These are phyloP conservation scores for Microtus agrestis DNA, from an alignment of 2,797 vertebrate genomes.

Conservation along the genomic window DNA sequence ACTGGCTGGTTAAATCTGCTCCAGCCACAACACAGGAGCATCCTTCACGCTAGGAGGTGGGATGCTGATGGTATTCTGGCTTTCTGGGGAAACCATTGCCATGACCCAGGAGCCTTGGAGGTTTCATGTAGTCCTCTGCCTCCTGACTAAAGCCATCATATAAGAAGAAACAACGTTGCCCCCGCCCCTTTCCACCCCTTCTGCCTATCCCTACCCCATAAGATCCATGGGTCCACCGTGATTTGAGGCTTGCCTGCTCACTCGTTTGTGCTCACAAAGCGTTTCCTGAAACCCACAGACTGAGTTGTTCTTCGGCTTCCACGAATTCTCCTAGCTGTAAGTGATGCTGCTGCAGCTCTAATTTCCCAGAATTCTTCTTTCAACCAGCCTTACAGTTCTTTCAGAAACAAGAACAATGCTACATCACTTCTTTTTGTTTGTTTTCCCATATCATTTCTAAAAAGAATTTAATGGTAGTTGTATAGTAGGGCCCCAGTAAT, in stretches of 20 bases:
- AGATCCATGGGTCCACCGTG: neutral
- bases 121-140: neutral
- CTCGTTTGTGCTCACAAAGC: neutral
- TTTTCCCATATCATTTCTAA: neutral
- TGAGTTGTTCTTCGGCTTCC: neutral
- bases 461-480: neutral
- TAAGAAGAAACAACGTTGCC: neutral
- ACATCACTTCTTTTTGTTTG: neutral
- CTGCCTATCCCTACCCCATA: neutral
- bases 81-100: neutral
- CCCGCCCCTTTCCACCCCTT: too few relatives aligned
- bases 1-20: neutral
- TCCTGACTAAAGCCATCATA: neutral
- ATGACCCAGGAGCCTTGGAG: neutral
- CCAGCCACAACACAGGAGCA: neutral
- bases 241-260: neutral
- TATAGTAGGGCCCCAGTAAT: neutral
- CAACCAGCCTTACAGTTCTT: neutral
- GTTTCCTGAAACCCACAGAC: neutral
- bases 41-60: neutral
- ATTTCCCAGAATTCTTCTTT: slow-evolving; percentile 14
- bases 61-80: neutral
- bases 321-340: neutral
- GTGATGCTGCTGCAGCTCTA: neutral
- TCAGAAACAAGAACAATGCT: slow-evolving; percentile 34